These are phyloP conservation scores for Larimichthys polyactis DNA, from an alignment of 2,113 vertebrate genomes.

Conservation along the genomic window DNA sequence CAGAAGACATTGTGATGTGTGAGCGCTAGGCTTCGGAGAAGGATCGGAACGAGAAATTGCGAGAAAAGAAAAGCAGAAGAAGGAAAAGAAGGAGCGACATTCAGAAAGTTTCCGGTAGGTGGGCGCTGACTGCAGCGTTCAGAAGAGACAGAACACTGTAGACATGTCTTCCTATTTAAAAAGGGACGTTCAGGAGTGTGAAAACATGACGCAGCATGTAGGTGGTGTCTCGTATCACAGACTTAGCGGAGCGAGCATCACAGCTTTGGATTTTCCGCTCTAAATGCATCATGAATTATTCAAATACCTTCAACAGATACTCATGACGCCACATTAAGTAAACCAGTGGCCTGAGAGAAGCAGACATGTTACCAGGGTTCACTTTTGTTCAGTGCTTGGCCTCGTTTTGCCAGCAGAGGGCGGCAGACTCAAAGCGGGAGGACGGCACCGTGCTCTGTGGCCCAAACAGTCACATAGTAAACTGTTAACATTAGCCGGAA, in stretches of 20 bases:
- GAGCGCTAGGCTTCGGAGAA: slow-evolving; percentile 55
- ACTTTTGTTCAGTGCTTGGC: neutral
- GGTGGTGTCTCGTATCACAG: neutral
- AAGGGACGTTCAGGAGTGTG: neutral
- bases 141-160: no score
- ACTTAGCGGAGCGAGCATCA: neutral
- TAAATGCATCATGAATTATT: neutral
- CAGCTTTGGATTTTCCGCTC: neutral
- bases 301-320: neutral
- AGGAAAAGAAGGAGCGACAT: neutral
- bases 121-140: neutral
- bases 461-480: neutral
- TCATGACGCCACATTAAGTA: neutral
- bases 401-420: slow-evolving; percentile 75
- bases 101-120: neutral
- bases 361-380: neutral
- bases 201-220: neutral
- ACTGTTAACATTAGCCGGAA: slow-evolving; percentile 6
- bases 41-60: slow-evolving; percentile 7
- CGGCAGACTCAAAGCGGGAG: slow-evolving; percentile 66
- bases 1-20: slow-evolving; percentile 57
- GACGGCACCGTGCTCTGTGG: neutral
- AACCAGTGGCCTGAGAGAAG: neutral
- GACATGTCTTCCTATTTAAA: neutral
- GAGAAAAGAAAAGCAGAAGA: slow-evolving; percentile 34